Conservation (phyloP, 2,113 vertebrate species). For the Epinephelus cyanopodus region DNA sequence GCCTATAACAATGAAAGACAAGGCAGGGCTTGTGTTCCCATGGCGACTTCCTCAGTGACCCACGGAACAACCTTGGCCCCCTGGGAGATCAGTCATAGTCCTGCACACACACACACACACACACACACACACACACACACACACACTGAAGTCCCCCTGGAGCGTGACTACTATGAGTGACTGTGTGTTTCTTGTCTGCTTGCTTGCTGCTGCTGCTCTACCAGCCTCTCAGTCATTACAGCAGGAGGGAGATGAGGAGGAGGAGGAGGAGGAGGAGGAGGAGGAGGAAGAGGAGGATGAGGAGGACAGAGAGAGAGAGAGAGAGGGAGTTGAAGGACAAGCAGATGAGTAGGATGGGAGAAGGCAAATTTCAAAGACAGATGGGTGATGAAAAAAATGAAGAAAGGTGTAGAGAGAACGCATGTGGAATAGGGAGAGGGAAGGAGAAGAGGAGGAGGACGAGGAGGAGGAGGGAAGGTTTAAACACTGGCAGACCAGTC, state of each 20-base stretch:
- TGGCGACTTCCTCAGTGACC: slow-evolving; percentile 75
- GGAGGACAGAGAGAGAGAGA: slow-evolving; percentile 1
- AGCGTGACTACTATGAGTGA: slow-evolving; percentile 52
- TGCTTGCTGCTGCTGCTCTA: slow-evolving; percentile 43
- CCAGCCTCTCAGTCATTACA: slow-evolving; percentile 47
- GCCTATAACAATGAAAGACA: slow-evolving; percentile 39
- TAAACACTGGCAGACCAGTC: slow-evolving; percentile 2
- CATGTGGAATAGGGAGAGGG: slow-evolving; percentile 25
- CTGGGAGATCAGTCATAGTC: slow-evolving; percentile 71
- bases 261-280: neutral
- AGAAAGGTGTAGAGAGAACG: slow-evolving; percentile 34
- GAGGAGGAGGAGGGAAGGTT: slow-evolving; percentile 1
- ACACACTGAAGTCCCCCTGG: slow-evolving; percentile 17
- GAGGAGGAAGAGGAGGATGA: slow-evolving; percentile 1
- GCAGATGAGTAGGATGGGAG: slow-evolving; percentile 53
- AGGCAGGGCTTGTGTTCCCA: slow-evolving; percentile 75
- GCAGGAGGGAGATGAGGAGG: slow-evolving; percentile 31
- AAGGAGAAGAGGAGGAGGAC: neutral
- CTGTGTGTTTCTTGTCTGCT: slow-evolving; percentile 57
- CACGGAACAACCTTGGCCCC: slow-evolving; percentile 72
- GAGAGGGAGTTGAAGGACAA: slow-evolving; percentile 63
- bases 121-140: slow-evolving; percentile 37
- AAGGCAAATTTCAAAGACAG: slow-evolving; percentile 59
- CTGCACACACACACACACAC: slow-evolving; percentile 12
- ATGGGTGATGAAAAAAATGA: slow-evolving; percentile 52